These are phyloP conservation scores for Drosophila azteca DNA, from an alignment of 1,140 invertebrate species.

Conservation along the genomic window DNA sequence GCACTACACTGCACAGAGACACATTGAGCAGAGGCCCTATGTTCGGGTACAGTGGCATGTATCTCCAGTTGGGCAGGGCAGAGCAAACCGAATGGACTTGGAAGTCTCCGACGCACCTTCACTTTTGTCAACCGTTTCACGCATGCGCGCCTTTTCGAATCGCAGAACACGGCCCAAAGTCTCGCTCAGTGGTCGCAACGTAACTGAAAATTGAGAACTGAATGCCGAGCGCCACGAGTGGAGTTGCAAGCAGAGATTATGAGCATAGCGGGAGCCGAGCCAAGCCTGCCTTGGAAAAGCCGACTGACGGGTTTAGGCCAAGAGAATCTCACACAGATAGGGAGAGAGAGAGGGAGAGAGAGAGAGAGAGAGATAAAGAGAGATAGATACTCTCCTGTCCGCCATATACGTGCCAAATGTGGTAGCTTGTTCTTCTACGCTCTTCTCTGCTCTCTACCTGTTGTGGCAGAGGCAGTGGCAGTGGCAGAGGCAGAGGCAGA, in stretches of 20 bases:
- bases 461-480: slow-evolving; percentile 25
- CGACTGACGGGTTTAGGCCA: slow-evolving; percentile 55
- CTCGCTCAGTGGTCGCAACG: slow-evolving; percentile 70
- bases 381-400: slow-evolving; percentile 27
- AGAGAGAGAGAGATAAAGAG: slow-evolving; percentile 5
- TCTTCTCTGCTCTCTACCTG: slow-evolving; percentile 55
- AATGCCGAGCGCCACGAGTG: slow-evolving; percentile 14
- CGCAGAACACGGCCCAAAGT: slow-evolving; percentile 25
- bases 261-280: slow-evolving; percentile 45
- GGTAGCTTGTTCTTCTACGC: slow-evolving; percentile 49
- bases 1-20: not conserved
- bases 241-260: slow-evolving; percentile 65
- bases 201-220: slow-evolving; percentile 49
- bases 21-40: slow-evolving; percentile 11
- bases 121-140: slow-evolving; percentile 57
- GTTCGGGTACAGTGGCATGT: slow-evolving; percentile 11
- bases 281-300: slow-evolving; percentile 50
- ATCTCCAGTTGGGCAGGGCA: not conserved
- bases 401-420: slow-evolving; percentile 59
- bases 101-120: slow-evolving; percentile 59
- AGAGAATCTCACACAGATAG: slow-evolving; percentile 21
- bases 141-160: slow-evolving; percentile 34
- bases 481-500: slow-evolving; percentile 5
- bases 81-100: no score
- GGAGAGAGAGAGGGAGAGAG: slow-evolving; percentile 7